phyloP scores from a whole-genome alignment of 1,140 invertebrate genomes.

The Lordiphosa collinella region DNA sequence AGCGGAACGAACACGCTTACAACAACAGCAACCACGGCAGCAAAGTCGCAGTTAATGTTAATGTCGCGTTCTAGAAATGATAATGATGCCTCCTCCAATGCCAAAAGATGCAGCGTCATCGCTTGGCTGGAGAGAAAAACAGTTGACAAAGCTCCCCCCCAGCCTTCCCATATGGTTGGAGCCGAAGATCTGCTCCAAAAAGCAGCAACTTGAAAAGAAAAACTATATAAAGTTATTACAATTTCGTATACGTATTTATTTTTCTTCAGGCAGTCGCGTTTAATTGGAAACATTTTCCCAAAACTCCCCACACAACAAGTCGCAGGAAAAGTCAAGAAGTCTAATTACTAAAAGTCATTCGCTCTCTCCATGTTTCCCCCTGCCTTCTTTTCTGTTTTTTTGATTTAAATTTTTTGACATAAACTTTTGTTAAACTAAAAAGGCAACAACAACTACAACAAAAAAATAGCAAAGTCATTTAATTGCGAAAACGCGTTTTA shows the following conservation, averaged over 20 bases:
- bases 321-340: slow-evolving; percentile 56
- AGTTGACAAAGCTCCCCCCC: slow-evolving; percentile 35
- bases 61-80: slow-evolving; percentile 71
- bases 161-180: neutral
- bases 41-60: slow-evolving; percentile 56
- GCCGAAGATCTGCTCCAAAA: slow-evolving; percentile 60
- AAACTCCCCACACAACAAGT: slow-evolving; percentile 24
- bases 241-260: slow-evolving; percentile 60
- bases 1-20: no score
- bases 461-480: slow-evolving; percentile 76
- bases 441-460: slow-evolving; percentile 24
- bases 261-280: slow-evolving; percentile 34
- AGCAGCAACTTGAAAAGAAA: slow-evolving; percentile 23
- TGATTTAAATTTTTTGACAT: slow-evolving; percentile 73
- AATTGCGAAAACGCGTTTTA: slow-evolving; percentile 77
- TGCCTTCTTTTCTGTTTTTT: slow-evolving; percentile 1
- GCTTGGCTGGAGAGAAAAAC: slow-evolving; percentile 28
- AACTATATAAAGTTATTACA: slow-evolving; percentile 67
- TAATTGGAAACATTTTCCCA: slow-evolving; percentile 74
- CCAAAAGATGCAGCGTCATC: slow-evolving; percentile 40
- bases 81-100: slow-evolving; percentile 41
- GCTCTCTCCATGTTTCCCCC: neutral
- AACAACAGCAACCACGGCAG: slow-evolving; percentile 10
- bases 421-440: slow-evolving; percentile 72
- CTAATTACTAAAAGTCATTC: slow-evolving; percentile 75